Percentiles rank a stretch among this genome's conserved stretches.
Conservation (phyloP, 1,140 invertebrate genomes). For the Harpegnathos saltator region DNA sequence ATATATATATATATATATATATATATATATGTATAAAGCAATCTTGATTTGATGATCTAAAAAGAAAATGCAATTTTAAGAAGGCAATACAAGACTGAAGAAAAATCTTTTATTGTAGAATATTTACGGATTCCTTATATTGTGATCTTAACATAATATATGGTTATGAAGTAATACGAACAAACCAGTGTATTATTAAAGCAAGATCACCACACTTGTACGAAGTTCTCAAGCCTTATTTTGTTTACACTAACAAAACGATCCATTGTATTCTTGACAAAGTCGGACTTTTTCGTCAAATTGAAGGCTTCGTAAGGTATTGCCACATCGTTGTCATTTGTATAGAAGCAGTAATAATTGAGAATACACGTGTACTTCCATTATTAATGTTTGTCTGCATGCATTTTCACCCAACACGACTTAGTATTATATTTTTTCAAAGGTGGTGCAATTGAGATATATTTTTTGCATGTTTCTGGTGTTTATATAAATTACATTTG, state of each 20-base stretch:
- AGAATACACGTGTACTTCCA: conserved; percentile 5
- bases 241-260: conserved; percentile 77
- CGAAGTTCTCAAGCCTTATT: conserved; percentile 79
- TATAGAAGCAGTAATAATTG: conserved; percentile 49
- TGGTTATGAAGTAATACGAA: conserved; percentile 81
- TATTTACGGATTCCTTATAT: conserved; percentile 84
- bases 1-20: too few species aligned
- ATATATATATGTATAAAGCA: conserved; percentile 47
- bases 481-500: conserved; percentile 31
- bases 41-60: conserved; percentile 26
- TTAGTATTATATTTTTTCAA: conserved; percentile 37
- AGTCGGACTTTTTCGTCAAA: conserved; percentile 81
- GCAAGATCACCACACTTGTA: conserved; percentile 84
- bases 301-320: conserved; percentile 83
- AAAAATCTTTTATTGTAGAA: conserved; percentile 82
- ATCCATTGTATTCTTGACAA: conserved; percentile 80
- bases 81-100: conserved; percentile 57
- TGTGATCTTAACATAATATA: conserved; percentile 85
- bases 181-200: conserved; percentile 84
- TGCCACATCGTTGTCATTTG: conserved; percentile 35
- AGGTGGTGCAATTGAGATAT: conserved; percentile 21
- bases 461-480: conserved; percentile 45
- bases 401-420: neutral
- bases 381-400: conserved; percentile 19
- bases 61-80: conserved; percentile 62